phyloP scores from a whole-genome alignment of 2,797 vertebrate species.

The Brachymystax lenok region DNA sequence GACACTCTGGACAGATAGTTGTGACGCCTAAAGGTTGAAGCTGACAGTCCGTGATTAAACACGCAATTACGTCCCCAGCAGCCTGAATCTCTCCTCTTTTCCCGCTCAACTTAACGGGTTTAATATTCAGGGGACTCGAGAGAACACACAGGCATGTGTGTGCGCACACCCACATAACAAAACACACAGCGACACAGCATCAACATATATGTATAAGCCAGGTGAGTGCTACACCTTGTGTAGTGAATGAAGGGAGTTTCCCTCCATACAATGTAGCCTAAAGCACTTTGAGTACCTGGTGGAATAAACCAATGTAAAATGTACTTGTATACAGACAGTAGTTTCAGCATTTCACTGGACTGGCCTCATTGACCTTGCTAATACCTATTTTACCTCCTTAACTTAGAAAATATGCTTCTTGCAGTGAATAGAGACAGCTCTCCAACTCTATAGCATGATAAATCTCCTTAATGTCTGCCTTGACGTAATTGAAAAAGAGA shows the following conservation, averaged over 20 bases:
- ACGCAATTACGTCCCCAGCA: slow-evolving; percentile 35
- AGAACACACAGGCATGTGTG: slow-evolving; percentile 23
- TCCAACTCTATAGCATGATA: slow-evolving; percentile 34
- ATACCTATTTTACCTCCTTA: background rate
- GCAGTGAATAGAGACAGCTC: background rate
- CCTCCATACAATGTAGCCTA: too few species aligned
- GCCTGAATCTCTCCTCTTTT: background rate
- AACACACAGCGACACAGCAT: slow-evolving; percentile 20
- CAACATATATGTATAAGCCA: too few species aligned
- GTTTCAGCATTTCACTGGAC: too few species aligned
- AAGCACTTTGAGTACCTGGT: too few species aligned
- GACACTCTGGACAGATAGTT: slow-evolving; percentile 22
- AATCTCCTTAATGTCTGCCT: slow-evolving; percentile 30
- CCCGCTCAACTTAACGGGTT: slow-evolving; percentile 8
- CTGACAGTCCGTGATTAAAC: slow-evolving; percentile 39
- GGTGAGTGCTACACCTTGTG: too few species aligned
- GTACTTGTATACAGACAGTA: too few species aligned
- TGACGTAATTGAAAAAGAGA: slow-evolving; percentile 50
- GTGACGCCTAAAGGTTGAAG: slow-evolving; percentile 14
- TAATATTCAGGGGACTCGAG: background rate
- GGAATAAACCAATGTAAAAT: too few species aligned
- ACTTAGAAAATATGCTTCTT: background rate
- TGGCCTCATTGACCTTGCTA: too few species aligned
- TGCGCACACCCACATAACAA: background rate
- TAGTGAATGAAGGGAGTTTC: too few species aligned